Evolutionary conservation across 2,888 invertebrate genomes (phyloP).

Genomic region (Oasisia sp.): DNA sequence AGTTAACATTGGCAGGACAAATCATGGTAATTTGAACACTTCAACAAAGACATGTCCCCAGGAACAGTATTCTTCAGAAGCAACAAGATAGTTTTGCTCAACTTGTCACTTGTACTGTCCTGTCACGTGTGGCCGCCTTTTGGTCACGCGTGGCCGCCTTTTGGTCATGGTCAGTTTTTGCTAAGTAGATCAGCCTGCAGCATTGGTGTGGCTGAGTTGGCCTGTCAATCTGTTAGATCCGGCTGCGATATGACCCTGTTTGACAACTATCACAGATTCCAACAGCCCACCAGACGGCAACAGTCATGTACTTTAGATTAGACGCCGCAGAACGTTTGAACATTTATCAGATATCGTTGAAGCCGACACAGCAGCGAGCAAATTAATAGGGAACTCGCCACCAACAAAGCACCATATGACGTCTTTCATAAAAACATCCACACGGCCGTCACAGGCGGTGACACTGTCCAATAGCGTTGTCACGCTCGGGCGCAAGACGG

Average conservation of each 20-base stretch:
- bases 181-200: not conserved
- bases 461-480: not conserved
- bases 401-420: constrained; percentile 17
- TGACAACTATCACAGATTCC: constrained; percentile 1
- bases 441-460: not conserved
- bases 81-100: not conserved
- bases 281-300: constrained; percentile 6
- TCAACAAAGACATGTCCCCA: not conserved
- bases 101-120: constrained; percentile 5
- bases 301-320: constrained; percentile 10
- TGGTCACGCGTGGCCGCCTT: not conserved
- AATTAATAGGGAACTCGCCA: constrained; percentile 17
- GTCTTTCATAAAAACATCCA: constrained; percentile 4
- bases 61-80: constrained; percentile 1
- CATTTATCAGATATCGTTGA: constrained; percentile 17
- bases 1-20: not conserved
- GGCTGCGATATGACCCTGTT: not conserved
- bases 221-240: not conserved
- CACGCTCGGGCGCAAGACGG: not conserved
- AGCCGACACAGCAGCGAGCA: not conserved
- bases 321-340: not conserved
- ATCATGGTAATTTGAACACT: not conserved
- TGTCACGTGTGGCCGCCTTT: not conserved
- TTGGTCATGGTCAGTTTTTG: constrained; percentile 14
- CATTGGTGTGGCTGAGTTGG: not conserved